Percentiles rank a stretch among this genome's conserved stretches.
phyloP scores from a whole-genome alignment of 2,888 invertebrate genomes.

The Campoplex capitator region DNA sequence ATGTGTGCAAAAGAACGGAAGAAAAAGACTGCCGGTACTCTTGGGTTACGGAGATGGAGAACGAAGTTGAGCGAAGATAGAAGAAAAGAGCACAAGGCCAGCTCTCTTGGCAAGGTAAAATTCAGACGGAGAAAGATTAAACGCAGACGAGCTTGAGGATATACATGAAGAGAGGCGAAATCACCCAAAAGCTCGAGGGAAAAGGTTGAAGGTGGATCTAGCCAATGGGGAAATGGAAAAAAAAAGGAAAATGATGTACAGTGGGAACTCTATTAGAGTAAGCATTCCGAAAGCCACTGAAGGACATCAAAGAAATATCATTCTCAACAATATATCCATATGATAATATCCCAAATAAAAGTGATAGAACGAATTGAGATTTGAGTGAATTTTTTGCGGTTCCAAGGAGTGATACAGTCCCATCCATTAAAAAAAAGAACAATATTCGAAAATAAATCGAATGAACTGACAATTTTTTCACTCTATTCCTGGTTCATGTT shows the following conservation, averaged over 20 bases:
- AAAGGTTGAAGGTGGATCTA: slow-evolving; percentile 11
- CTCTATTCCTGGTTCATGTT: background rate
- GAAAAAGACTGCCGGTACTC: slow-evolving; percentile 16
- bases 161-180: slow-evolving; percentile 8
- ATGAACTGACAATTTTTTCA: background rate
- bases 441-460: background rate
- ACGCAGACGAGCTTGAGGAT: slow-evolving; percentile 38
- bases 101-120: slow-evolving; percentile 43
- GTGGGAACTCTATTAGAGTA: background rate
- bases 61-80: slow-evolving; percentile 10
- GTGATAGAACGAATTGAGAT: background rate
- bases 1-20: slow-evolving; percentile 12
- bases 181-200: background rate
- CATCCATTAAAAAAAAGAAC: background rate
- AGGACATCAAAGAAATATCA: background rate
- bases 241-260: background rate
- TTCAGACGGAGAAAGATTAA: slow-evolving; percentile 60
- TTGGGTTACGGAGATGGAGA: slow-evolving; percentile 5
- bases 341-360: background rate
- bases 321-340: background rate
- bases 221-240: slow-evolving; percentile 12
- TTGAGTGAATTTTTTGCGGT: background rate
- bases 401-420: background rate
- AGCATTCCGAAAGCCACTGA: background rate
- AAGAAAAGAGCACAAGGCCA: slow-evolving; percentile 34